Evolutionary conservation across 64 coral and sea anemone genomes (phyloP), one percentile per base, ranked within the genome.

Genomic region (Stichodactyla mertensii): DNA sequence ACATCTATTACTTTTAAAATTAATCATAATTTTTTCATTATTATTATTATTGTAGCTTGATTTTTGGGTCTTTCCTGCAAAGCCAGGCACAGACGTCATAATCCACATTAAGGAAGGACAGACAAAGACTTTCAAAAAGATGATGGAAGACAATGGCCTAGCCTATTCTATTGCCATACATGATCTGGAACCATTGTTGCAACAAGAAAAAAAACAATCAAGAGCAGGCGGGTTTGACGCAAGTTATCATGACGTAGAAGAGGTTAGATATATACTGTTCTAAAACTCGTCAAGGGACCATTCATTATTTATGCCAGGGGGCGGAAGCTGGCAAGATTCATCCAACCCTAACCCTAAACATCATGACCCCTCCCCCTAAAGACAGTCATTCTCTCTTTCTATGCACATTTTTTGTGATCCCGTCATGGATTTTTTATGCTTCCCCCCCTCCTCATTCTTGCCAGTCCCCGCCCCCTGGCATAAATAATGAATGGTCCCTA

Each of bases 41-140:
- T n/a, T 66, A 59, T 66, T 66, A 6, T 66, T 74, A 5, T 3
- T 4, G 5, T 10, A 97, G 94, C 71, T 97, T 80, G 94, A 97
- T 85, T 93, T 97, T 69, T 97, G 94, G 94, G 83, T 85, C 10
- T 97, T 89, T 55, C 94, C 94, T 6, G 52, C 19, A 19, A 52
- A 16, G 0, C 71, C 91, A 18, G 80, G 82, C 9, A 59, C 82
- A 1, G 80, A 92, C 15, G 94, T 97, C 16, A 83, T 89, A 52
- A 93, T 97, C 14, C 91, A 85, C 52, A 69, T 97, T 1, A 84
- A 86, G 1, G 83, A 87, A 0, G 52, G n/a, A 13, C 51, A 89
- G 5, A n/a, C 81, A 0, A 52, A 79, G n/a, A 58, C 87, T 71
- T 80, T 97, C 84, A 85, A 84, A 67, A 28, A 31, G 5, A 82